Evolutionary conservation across 2,888 invertebrate genomes (phyloP).

Genomic region (Dichetophora obliterata): DNA sequence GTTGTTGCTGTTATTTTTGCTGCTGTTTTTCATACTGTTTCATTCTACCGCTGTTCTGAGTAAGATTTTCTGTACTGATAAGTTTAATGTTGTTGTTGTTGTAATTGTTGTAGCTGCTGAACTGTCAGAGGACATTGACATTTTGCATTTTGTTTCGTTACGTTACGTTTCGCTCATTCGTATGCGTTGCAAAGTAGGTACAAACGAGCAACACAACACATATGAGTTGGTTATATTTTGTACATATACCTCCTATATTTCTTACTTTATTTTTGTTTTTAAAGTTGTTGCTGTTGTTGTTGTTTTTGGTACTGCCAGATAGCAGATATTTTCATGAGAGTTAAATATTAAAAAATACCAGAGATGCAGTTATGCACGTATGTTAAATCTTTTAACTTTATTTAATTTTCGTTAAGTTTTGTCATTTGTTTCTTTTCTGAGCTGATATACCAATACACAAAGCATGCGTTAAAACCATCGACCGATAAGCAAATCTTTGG

Average conservation of each 20-base stretch:
- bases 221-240: slow-evolving; percentile 29
- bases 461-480: too few species aligned
- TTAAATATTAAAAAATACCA: neutral
- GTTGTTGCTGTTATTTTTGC: neutral
- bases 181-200: neutral
- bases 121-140: slow-evolving; percentile 65
- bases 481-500: neutral
- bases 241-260: slow-evolving; percentile 21
- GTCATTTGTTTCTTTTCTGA: neutral
- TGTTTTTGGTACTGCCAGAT: slow-evolving; percentile 7
- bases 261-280: neutral
- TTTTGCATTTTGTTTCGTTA: slow-evolving; percentile 66
- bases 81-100: neutral
- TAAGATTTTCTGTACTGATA: too few species aligned
- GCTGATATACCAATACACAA: too few species aligned
- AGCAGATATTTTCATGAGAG: neutral
- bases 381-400: neutral
- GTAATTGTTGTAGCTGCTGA: slow-evolving; percentile 19
- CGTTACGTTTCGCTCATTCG: slow-evolving; percentile 22
- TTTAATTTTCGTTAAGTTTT: neutral
- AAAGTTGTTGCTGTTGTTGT: slow-evolving; percentile 13
- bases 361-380: too few species aligned
- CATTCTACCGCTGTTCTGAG: too few species aligned
- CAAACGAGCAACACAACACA: neutral
- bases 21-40: slow-evolving; percentile 2